phyloP scores from a whole-genome alignment of 2,797 vertebrate genomes.

The Acanthurus lineatus region DNA sequence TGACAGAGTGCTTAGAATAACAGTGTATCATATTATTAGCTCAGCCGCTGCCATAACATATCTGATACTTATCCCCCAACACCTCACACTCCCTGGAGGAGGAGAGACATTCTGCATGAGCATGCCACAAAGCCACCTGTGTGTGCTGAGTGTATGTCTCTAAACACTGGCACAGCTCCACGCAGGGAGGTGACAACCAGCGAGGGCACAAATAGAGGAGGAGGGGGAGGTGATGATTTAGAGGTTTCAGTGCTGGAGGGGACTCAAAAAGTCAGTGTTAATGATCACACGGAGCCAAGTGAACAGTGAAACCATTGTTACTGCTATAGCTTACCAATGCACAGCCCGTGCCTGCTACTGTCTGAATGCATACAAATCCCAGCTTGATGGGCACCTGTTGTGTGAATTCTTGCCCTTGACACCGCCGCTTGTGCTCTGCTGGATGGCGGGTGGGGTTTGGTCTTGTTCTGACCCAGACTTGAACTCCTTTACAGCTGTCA shows the following conservation, averaged over 20 bases:
- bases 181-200: slow-evolving; percentile 27
- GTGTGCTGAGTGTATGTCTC: slow-evolving; percentile 43
- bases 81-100: slow-evolving; percentile 51
- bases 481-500: slow-evolving; percentile 81
- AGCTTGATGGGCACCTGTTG: slow-evolving; percentile 73
- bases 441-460: slow-evolving; percentile 62
- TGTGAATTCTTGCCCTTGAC: slow-evolving; percentile 75
- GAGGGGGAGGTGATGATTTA: slow-evolving; percentile 37
- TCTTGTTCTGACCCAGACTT: slow-evolving; percentile 79
- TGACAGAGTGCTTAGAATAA: slow-evolving; percentile 35
- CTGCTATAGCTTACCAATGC: slow-evolving; percentile 23
- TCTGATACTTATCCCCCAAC: slow-evolving; percentile 53
- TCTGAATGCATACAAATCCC: slow-evolving; percentile 45
- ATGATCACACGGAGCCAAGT: slow-evolving; percentile 43
- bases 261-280: slow-evolving; percentile 52
- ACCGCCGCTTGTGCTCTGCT: slow-evolving; percentile 34
- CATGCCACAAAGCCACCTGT: slow-evolving; percentile 65
- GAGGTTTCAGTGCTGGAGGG: slow-evolving; percentile 24
- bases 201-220: neutral
- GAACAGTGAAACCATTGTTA: slow-evolving; percentile 58
- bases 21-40: slow-evolving; percentile 59
- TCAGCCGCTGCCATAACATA: slow-evolving; percentile 42
- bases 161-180: slow-evolving; percentile 46
- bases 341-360: slow-evolving; percentile 56
- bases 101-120: slow-evolving; percentile 37